A percentile compares a stretch with the other conserved stretches of the same genome.
Evolutionary conservation across 2,113 vertebrate species (phyloP).

Genomic region (Anser brachyrhynchus): DNA sequence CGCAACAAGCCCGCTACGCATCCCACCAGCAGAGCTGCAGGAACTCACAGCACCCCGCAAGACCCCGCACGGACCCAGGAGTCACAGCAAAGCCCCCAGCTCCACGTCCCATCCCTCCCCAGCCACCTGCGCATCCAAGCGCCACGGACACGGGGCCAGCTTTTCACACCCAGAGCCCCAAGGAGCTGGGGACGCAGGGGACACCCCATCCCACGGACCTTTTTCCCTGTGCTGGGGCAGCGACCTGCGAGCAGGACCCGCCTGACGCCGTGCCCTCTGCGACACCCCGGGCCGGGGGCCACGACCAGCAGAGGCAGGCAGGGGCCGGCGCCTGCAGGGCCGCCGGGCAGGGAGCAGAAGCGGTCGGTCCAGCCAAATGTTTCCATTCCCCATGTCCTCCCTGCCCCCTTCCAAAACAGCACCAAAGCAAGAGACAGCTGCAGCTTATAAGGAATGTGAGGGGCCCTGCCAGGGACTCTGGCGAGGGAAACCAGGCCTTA

Average conservation of each 20-base stretch:
- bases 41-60: rapidly evolving
- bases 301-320: too few species aligned
- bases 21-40: neutral
- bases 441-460: constrained; percentile 96
- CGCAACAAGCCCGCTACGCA: neutral
- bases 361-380: constrained; percentile 62
- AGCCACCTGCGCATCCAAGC: rapidly evolving
- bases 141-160: neutral
- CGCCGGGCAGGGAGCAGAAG: constrained; percentile 39
- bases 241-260: neutral
- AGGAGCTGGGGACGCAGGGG: neutral
- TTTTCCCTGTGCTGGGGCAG: neutral
- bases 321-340: neutral
- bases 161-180: neutral
- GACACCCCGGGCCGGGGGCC: neutral
- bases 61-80: neutral
- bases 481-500: constrained; percentile 96
- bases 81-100: neutral
- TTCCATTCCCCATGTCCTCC: constrained; percentile 76
- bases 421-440: constrained; percentile 90
- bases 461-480: constrained; percentile 86
- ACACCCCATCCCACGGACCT: too few species aligned
- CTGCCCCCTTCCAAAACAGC: constrained; percentile 76
- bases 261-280: rapidly evolving
- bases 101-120: neutral